Percentiles rank a stretch among this genome's conserved stretches.
Evolutionary conservation across 1,140 invertebrate species (phyloP).

Genomic region (Lordiphosa clarofinis): DNA sequence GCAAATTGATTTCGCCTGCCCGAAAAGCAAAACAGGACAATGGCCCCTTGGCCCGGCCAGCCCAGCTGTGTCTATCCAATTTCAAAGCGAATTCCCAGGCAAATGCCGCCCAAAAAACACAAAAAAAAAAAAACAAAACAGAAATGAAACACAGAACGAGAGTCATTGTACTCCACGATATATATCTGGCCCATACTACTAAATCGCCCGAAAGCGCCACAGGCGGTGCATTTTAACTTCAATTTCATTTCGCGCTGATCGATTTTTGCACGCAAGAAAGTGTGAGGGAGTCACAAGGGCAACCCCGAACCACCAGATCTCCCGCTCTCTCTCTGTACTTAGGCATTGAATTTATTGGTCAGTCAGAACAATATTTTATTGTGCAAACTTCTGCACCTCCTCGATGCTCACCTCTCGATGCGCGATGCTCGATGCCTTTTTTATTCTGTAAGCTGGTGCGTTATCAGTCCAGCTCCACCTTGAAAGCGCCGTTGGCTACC

Average conservation of each 20-base stretch:
- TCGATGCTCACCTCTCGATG: conserved; percentile 3
- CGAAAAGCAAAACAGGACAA: conserved; percentile 11
- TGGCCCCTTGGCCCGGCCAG: neutral
- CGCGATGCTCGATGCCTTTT: neutral
- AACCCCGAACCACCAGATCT: neutral
- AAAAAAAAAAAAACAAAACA: neutral
- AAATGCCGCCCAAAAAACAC: conserved; percentile 45
- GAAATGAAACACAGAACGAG: neutral
- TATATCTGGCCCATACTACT: conserved; percentile 9
- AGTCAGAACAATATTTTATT: conserved; percentile 66
- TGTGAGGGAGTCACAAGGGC: conserved; percentile 59
- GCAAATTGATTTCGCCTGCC: conserved; percentile 67
- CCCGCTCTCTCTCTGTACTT: conserved; percentile 47
- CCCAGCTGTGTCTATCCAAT: conserved; percentile 44
- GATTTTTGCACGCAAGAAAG: conserved; percentile 73
- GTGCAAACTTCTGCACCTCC: conserved; percentile 66
- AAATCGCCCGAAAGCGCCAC: conserved; percentile 46
- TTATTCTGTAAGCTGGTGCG: conserved; percentile 35
- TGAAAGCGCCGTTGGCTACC: conserved; percentile 62
- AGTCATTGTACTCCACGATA: conserved; percentile 12
- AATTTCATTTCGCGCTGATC: conserved; percentile 76
- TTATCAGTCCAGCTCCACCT: conserved; percentile 62
- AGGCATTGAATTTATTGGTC: conserved; percentile 71
- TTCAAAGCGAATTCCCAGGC: conserved; percentile 71
- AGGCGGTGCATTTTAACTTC: conserved; percentile 65